Evolutionary conservation across 2,797 vertebrate species (phyloP).

Genomic region (Sebastes melanostomus): DNA sequence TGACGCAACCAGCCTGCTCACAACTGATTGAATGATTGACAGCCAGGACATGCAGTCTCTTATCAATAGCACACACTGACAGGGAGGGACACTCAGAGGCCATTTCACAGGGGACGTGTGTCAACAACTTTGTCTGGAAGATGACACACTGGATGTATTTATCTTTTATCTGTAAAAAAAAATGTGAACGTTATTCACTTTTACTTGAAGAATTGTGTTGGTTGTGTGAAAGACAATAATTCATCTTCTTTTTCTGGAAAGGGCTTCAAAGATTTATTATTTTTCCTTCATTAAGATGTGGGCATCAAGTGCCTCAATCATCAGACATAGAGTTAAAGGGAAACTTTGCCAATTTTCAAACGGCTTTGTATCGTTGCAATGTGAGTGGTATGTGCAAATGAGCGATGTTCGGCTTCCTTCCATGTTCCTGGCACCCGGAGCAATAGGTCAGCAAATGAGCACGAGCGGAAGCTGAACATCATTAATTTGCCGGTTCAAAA

Average conservation of each 20-base stretch:
- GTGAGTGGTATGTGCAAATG: background rate
- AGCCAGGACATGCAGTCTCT: conserved; percentile 47
- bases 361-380: no score
- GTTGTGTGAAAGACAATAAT: background rate
- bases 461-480: background rate
- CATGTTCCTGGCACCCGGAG: background rate
- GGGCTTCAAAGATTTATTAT: background rate
- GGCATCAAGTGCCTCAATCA: background rate
- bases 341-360: background rate
- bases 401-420: background rate
- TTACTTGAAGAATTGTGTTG: background rate
- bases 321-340: background rate
- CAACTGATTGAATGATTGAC: conserved; percentile 56
- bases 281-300: background rate
- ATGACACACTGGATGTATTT: conserved; percentile 39
- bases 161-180: conserved; percentile 39
- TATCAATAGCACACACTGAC: conserved; percentile 58
- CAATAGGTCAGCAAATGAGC: no score
- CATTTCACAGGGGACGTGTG: conserved; percentile 39
- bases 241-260: background rate
- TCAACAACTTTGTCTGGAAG: conserved; percentile 50
- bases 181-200: conserved; percentile 10
- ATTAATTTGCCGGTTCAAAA: background rate
- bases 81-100: conserved; percentile 39
- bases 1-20: conserved; percentile 50